A percentile compares a stretch with the other conserved stretches of the same genome.
Conservation (phyloP, 1,140 invertebrate species). For the Heliconius hermathena region DNA sequence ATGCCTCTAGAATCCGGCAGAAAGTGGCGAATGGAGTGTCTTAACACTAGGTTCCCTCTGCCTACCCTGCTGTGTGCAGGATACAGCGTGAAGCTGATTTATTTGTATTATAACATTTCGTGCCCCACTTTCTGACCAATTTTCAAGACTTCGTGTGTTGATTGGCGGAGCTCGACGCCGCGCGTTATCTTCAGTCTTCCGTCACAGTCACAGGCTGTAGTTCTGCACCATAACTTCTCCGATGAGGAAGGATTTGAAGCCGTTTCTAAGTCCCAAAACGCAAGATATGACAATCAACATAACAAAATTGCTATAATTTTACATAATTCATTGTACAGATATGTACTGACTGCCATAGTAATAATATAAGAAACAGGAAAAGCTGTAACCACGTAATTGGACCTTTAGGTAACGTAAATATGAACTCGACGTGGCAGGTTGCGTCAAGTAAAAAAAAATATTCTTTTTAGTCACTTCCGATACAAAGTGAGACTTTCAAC, state of each 20-base stretch:
- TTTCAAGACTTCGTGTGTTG: not conserved
- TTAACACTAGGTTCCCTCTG: too few relatives aligned
- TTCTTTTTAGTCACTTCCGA: not conserved
- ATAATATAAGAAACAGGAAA: not conserved
- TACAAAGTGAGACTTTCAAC: not conserved
- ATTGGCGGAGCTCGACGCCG: not conserved
- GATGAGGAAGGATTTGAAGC: too few relatives aligned
- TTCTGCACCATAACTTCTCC: too few relatives aligned
- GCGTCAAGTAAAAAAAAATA: not conserved
- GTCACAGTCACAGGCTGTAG: too few relatives aligned
- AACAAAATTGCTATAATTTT: not conserved
- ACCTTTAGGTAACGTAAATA: not conserved
- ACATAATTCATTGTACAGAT: not conserved
- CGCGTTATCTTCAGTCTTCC: not conserved
- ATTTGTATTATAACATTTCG: not conserved
- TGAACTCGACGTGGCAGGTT: not conserved
- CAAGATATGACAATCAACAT: too few relatives aligned
- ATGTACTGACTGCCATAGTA: not conserved
- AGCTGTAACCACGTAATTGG: not conserved
- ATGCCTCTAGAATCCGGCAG: too few relatives aligned
- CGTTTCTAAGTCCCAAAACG: too few relatives aligned
- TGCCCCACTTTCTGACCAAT: too few relatives aligned
- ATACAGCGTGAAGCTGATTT: too few relatives aligned
- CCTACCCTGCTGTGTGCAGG: too few relatives aligned
- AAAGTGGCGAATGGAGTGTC: too few relatives aligned